Conservation (phyloP, 2,888 invertebrate genomes). For the Nomada ferruginata region DNA sequence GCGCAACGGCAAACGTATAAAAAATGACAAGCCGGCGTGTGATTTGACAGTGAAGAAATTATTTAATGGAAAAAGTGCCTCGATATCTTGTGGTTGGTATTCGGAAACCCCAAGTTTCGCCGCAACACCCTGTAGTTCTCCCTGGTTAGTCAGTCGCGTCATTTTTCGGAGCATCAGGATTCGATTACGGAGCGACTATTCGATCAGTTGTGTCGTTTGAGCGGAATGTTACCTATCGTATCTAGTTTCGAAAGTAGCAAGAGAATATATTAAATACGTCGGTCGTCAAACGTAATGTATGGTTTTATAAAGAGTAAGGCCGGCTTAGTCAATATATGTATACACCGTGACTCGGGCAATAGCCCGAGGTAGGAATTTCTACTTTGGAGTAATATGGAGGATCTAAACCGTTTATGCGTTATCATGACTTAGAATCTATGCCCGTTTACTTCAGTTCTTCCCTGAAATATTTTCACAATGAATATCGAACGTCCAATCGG, state of each 20-base stretch:
- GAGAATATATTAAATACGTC: conserved; percentile 40
- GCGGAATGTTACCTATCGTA: not conserved
- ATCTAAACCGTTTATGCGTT: conserved; percentile 13
- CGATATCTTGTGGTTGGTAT: conserved; percentile 67
- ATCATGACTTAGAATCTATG: not conserved
- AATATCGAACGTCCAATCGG: not conserved
- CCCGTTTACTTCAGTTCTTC: conserved; percentile 2
- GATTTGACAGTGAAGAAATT: conserved; percentile 77
- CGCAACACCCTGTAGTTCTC: conserved; percentile 52
- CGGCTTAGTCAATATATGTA: conserved; percentile 40
- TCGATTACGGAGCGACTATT: conserved; percentile 33
- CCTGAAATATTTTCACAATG: not conserved
- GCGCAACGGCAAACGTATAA: conserved; percentile 50
- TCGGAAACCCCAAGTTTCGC: conserved; percentile 57
- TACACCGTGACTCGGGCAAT: conserved; percentile 40
- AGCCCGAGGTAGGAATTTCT: conserved; percentile 34
- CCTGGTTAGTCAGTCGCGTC: conserved; percentile 54
- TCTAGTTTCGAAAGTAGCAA: conserved; percentile 34
- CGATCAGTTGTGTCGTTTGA: conserved; percentile 5
- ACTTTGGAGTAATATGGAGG: conserved; percentile 28
- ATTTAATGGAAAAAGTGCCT: conserved; percentile 69
- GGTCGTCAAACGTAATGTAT: conserved; percentile 39
- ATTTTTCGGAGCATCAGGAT: conserved; percentile 57
- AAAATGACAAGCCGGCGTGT: conserved; percentile 73
- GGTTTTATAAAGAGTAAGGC: conserved; percentile 40